phyloP scores from a whole-genome alignment of 2,888 invertebrate genomes.

The Pachycephus smyrnensis region DNA sequence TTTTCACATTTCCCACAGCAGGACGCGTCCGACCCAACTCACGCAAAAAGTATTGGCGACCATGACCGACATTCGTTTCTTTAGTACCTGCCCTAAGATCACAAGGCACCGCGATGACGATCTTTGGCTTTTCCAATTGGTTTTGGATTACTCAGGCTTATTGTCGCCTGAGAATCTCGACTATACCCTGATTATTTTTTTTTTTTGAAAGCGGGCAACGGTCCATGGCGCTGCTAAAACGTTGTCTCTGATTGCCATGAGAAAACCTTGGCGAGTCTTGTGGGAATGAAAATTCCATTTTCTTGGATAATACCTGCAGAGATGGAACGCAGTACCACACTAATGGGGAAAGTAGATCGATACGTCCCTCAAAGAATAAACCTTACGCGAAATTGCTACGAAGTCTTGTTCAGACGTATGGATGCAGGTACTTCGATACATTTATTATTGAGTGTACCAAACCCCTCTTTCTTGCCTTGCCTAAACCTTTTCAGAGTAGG shows the following conservation, averaged over 20 bases:
- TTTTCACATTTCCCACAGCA: neutral
- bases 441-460: neutral
- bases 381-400: neutral
- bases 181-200: neutral
- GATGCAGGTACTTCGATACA: neutral
- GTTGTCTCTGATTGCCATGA: neutral
- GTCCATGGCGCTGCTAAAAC: neutral
- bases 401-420: neutral
- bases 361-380: neutral
- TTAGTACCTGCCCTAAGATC: neutral
- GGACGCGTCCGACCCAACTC: neutral
- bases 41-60: conserved; percentile 7
- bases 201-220: neutral
- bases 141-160: neutral
- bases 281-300: neutral
- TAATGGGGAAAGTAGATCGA: neutral
- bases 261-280: neutral
- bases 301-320: neutral
- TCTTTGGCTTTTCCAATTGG: neutral
- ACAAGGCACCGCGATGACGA: neutral
- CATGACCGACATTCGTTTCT: conserved; percentile 16
- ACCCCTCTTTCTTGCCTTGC: neutral
- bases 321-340: neutral
- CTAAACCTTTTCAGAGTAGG: neutral
- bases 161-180: neutral